phyloP scores from a whole-genome alignment of 1,140 invertebrate species.

The Drosophila nigromelanica region DNA sequence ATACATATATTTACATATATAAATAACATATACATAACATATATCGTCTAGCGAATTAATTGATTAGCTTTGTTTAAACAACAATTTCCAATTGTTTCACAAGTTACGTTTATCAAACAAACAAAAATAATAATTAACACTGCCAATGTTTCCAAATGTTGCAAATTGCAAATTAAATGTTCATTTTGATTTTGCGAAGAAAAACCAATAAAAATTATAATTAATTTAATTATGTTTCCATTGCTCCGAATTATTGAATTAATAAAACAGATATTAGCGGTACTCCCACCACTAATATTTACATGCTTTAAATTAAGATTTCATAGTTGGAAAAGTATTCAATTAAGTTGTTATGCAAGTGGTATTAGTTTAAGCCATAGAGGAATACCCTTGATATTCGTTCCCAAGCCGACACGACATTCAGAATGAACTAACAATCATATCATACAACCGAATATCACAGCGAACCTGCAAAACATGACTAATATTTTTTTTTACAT shows the following conservation, averaged over 20 bases:
- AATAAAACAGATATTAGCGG: constrained; percentile 1
- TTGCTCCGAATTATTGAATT: constrained; percentile 17
- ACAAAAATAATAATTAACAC: constrained; percentile 50
- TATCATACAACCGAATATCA: constrained; percentile 71
- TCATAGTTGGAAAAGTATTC: background rate
- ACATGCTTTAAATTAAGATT: background rate
- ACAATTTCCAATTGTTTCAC: constrained; percentile 13
- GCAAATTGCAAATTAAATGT: constrained; percentile 24
- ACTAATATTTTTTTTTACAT: background rate
- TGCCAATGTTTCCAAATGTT: constrained; percentile 53
- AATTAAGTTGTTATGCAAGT: constrained; percentile 1
- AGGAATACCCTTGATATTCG: constrained; percentile 27
- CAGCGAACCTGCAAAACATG: constrained; percentile 11
- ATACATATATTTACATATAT: constrained; percentile 34
- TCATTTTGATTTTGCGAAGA: constrained; percentile 1
- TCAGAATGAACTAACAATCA: constrained; percentile 65
- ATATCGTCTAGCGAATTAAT: constrained; percentile 30
- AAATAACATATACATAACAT: constrained; percentile 39
- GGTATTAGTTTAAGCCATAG: background rate
- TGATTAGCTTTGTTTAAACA: constrained; percentile 19
- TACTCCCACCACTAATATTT: background rate
- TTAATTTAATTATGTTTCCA: constrained; percentile 11
- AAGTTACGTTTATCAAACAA: constrained; percentile 8
- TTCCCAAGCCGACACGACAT: constrained; percentile 45
- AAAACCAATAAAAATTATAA: constrained; percentile 12